Percentiles rank a stretch among this genome's conserved stretches.
These are phyloP conservation scores for Cyprinodon tularosa DNA, from an alignment of 2,113 vertebrate species.

Conservation along the genomic window DNA sequence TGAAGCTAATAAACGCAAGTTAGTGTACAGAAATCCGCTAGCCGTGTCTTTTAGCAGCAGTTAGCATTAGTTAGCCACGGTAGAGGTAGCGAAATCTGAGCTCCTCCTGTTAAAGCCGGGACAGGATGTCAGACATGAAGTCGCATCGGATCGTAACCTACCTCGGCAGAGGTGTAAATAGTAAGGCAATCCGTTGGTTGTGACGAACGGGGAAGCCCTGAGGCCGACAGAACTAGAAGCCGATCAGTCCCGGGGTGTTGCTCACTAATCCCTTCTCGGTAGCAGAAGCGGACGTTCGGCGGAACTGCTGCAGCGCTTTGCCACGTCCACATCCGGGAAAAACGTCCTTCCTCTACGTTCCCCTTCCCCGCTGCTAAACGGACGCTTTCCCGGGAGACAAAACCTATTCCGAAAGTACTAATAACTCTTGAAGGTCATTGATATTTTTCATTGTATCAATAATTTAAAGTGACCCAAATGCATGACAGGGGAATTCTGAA, in stretches of 20 bases:
- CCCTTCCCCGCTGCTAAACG: not conserved
- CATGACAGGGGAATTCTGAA: too few relatives aligned
- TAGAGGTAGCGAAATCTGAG: constrained; percentile 21
- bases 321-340: constrained; percentile 82
- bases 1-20: constrained; percentile 20
- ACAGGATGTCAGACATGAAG: constrained; percentile 1
- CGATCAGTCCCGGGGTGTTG: constrained; percentile 65
- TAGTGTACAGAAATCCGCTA: constrained; percentile 9
- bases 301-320: constrained; percentile 79
- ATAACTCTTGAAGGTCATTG: too few relatives aligned
- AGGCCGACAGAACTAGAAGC: constrained; percentile 42
- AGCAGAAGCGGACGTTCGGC: constrained; percentile 75
- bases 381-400: not conserved
- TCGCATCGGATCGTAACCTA: constrained; percentile 43
- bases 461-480: not conserved
- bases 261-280: constrained; percentile 76
- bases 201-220: constrained; percentile 32
- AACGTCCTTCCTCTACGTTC: constrained; percentile 37
- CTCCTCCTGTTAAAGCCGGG: constrained; percentile 10
- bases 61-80: constrained; percentile 43
- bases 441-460: not conserved
- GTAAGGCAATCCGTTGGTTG: constrained; percentile 42
- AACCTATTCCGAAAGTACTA: too few relatives aligned
- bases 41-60: constrained; percentile 30
- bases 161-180: constrained; percentile 57